phyloP scores from a whole-genome alignment of 1,140 invertebrate genomes.

The Pollicipes pollicipes region DNA sequence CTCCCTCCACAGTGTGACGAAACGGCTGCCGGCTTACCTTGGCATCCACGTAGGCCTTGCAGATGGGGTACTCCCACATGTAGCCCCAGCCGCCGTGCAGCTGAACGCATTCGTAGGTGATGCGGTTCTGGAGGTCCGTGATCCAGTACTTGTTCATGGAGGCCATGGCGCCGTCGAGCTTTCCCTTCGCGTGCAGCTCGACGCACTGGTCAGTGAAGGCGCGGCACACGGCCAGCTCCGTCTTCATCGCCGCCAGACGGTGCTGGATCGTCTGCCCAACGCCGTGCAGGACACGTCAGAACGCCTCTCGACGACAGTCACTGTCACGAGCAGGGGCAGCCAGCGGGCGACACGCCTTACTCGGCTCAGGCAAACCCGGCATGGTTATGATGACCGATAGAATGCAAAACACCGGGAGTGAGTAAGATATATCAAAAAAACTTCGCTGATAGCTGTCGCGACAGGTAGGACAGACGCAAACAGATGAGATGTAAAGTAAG shows the following conservation, averaged over 20 bases:
- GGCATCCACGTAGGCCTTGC: slow-evolving; percentile 29
- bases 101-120: slow-evolving; percentile 30
- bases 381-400: too few relatives aligned
- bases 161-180: slow-evolving; percentile 27
- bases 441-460: too few relatives aligned
- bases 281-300: slow-evolving; percentile 8
- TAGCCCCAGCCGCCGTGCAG: slow-evolving; percentile 35
- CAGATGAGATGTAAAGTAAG: too few relatives aligned
- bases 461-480: too few relatives aligned
- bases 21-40: slow-evolving; percentile 12
- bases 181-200: slow-evolving; percentile 24
- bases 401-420: too few relatives aligned
- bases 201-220: slow-evolving; percentile 32
- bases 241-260: slow-evolving; percentile 35
- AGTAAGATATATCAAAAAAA: too few relatives aligned
- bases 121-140: slow-evolving; percentile 29
- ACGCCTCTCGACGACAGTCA: too few relatives aligned
- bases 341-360: too few relatives aligned
- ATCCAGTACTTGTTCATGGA: slow-evolving; percentile 34
- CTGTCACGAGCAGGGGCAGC: too few relatives aligned
- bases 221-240: slow-evolving; percentile 27
- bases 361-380: too few relatives aligned
- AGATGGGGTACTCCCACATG: slow-evolving; percentile 34
- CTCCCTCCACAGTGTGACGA: too few relatives aligned
- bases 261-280: slow-evolving; percentile 29